Conservation (phyloP, 2,113 vertebrate genomes). For the Melanostigma gelatinosum region DNA sequence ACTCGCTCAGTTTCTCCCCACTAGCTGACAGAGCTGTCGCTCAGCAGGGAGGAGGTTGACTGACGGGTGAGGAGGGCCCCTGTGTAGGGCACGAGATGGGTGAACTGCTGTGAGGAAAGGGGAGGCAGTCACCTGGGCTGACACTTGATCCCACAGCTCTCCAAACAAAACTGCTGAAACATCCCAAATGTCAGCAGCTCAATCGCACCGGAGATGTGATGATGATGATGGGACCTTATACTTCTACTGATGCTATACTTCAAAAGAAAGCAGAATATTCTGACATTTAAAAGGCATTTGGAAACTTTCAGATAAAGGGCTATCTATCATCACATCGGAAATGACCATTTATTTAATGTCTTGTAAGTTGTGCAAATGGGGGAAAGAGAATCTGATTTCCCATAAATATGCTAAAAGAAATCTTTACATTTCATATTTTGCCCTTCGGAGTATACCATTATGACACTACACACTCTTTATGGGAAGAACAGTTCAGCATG, state of each 20-base stretch:
- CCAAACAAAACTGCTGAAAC: constrained; percentile 49
- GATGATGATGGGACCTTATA: constrained; percentile 46
- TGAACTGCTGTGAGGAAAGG: constrained; percentile 32
- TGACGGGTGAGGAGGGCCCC: constrained; percentile 46
- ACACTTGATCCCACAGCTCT: constrained; percentile 53
- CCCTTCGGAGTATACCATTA: neutral
- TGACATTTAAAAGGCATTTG: constrained; percentile 70
- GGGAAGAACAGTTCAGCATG: constrained; percentile 29
- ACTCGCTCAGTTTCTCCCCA: constrained; percentile 50
- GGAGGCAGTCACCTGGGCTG: constrained; percentile 52
- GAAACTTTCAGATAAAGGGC: constrained; percentile 50
- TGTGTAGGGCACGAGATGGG: constrained; percentile 16
- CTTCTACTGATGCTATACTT: constrained; percentile 34
- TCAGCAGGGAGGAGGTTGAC: constrained; percentile 58
- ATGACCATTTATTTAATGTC: constrained; percentile 31
- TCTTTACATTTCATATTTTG: constrained; percentile 18
- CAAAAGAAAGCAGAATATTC: constrained; percentile 41
- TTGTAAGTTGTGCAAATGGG: constrained; percentile 17
- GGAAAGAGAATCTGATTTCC: neutral
- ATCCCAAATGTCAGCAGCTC: constrained; percentile 68
- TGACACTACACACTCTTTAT: constrained; percentile 1
- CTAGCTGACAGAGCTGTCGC: constrained; percentile 63
- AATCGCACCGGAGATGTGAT: constrained; percentile 20
- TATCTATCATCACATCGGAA: constrained; percentile 51
- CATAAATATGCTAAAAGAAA: constrained; percentile 4